Evolutionary conservation across 2,797 vertebrate genomes (phyloP).

Genomic region (Gephyroberyx darwinii): DNA sequence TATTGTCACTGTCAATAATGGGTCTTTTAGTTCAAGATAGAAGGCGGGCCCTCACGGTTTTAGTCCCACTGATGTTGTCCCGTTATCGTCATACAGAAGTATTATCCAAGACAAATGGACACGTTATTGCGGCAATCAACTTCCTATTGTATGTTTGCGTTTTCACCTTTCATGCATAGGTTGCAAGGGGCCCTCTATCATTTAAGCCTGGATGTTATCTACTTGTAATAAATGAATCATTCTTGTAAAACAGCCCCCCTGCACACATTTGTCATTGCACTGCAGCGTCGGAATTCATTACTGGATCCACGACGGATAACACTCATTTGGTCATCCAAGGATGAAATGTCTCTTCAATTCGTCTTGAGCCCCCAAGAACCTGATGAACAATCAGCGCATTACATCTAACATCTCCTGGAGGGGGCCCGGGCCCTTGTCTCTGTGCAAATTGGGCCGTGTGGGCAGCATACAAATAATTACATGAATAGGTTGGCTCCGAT

Average conservation of each 20-base stretch:
- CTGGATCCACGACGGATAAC: constrained; percentile 17
- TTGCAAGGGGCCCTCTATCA: neutral
- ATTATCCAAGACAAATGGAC: constrained; percentile 10
- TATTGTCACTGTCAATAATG: constrained; percentile 8
- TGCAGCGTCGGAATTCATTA: constrained; percentile 10
- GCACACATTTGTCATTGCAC: constrained; percentile 18
- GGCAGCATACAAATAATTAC: constrained; percentile 63
- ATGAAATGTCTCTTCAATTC: constrained; percentile 38
- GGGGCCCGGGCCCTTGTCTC: constrained; percentile 7
- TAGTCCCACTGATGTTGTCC: neutral
- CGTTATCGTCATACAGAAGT: neutral
- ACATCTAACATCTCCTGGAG: constrained; percentile 26
- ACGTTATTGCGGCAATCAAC: constrained; percentile 5
- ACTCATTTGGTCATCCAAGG: constrained; percentile 34
- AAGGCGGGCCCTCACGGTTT: neutral
- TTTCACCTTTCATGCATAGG: neutral
- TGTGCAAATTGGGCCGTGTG: constrained; percentile 35
- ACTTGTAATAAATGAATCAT: constrained; percentile 18
- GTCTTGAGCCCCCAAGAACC: constrained; percentile 23
- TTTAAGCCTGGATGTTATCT: constrained; percentile 25
- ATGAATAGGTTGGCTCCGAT: constrained; percentile 41
- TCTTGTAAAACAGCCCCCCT: constrained; percentile 5
- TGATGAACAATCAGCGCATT: constrained; percentile 45
- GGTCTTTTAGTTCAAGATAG: constrained; percentile 8
- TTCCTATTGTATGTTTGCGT: constrained; percentile 18